phyloP scores from a whole-genome alignment of 2,113 vertebrate genomes.

The Cryptomyrus ogoouensis region DNA sequence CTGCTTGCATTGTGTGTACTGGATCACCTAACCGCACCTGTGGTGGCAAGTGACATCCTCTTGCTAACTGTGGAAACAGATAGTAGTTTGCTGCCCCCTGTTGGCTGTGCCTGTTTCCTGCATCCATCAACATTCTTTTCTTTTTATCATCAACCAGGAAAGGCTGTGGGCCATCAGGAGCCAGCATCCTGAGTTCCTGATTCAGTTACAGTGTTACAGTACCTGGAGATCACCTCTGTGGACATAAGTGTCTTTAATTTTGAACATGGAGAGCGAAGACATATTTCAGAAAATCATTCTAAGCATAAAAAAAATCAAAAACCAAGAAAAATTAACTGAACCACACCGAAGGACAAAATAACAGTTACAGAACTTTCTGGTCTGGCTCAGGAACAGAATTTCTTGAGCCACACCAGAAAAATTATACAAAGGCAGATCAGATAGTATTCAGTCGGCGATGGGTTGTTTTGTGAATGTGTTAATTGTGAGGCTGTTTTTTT shows the following conservation, averaged over 20 bases:
- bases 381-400: background rate
- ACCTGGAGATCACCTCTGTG: background rate
- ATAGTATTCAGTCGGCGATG: background rate
- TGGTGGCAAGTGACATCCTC: background rate
- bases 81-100: background rate
- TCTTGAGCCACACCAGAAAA: background rate
- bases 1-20: background rate
- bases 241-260: background rate
- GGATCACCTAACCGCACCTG: background rate
- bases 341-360: background rate
- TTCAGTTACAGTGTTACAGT: background rate
- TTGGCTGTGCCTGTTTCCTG: background rate
- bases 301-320: background rate
- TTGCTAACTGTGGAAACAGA: background rate
- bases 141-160: background rate
- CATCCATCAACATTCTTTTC: background rate
- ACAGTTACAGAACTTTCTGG: background rate
- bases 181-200: background rate
- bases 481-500: background rate
- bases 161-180: background rate
- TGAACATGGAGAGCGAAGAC: background rate
- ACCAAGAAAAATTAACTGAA: background rate
- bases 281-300: background rate
- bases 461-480: background rate
- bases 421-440: background rate